Percentiles rank a stretch among this genome's conserved stretches.
phyloP scores from a whole-genome alignment of 2,888 invertebrate genomes.

The Trisateles emortualis region DNA sequence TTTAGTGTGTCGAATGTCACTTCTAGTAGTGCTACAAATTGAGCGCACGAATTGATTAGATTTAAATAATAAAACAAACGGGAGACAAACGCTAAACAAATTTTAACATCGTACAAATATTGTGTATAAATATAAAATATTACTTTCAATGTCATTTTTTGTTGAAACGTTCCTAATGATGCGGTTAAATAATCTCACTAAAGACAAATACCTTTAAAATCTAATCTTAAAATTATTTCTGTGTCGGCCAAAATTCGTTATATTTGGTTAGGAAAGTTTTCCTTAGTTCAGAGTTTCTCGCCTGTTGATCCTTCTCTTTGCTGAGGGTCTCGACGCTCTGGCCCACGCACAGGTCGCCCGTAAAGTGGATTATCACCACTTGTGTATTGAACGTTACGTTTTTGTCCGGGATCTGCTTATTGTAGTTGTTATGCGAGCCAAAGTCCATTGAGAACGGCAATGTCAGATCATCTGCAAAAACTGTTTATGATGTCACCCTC shows the following conservation, averaged over 20 bases:
- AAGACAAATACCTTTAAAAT: slow-evolving; percentile 49
- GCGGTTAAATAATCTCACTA: slow-evolving; percentile 49
- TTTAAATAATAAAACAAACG: slow-evolving; percentile 53
- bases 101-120: slow-evolving; percentile 55
- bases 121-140: slow-evolving; percentile 43
- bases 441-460: slow-evolving; percentile 72
- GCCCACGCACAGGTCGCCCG: slow-evolving; percentile 84
- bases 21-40: slow-evolving; percentile 22
- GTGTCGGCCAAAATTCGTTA: slow-evolving; percentile 81
- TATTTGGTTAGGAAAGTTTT: slow-evolving; percentile 84
- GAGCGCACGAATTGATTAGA: slow-evolving; percentile 29
- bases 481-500: not conserved
- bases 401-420: slow-evolving; percentile 74
- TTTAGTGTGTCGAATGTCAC: slow-evolving; percentile 50
- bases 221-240: slow-evolving; percentile 69
- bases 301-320: slow-evolving; percentile 89
- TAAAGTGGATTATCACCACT: slow-evolving; percentile 88
- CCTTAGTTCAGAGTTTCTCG: slow-evolving; percentile 88
- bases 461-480: slow-evolving; percentile 63
- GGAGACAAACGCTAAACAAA: slow-evolving; percentile 52
- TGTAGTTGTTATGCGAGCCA: slow-evolving; percentile 64
- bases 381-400: slow-evolving; percentile 84
- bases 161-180: slow-evolving; percentile 39
- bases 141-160: slow-evolving; percentile 49
- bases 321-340: slow-evolving; percentile 88